Percentiles rank a stretch among this genome's conserved stretches.
These are phyloP conservation scores for Psephotus haematonotus DNA, from an alignment of 2,113 vertebrate genomes.

Conservation along the genomic window DNA sequence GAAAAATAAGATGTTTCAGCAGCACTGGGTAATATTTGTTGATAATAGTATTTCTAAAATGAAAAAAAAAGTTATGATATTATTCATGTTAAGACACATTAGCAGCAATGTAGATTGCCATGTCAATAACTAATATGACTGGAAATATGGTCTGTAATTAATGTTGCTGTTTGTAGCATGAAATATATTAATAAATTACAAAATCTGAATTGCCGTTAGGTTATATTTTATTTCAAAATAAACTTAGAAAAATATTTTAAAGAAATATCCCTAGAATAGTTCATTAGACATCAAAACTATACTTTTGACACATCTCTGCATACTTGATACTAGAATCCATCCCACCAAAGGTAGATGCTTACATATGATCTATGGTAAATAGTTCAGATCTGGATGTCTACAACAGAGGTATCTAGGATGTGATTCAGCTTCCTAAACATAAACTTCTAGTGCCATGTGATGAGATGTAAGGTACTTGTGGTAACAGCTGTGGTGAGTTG, in stretches of 20 bases:
- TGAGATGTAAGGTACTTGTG: background rate
- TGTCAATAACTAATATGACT: background rate
- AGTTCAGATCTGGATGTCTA: background rate
- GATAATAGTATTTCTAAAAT: background rate
- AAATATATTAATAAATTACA: background rate
- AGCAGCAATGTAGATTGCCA: background rate
- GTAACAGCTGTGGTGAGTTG: background rate
- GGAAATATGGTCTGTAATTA: background rate
- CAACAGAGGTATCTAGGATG: background rate
- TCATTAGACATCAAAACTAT: background rate
- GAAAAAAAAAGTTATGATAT: background rate
- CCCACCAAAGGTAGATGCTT: background rate
- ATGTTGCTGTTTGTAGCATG: background rate
- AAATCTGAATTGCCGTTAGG: background rate
- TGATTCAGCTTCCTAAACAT: background rate
- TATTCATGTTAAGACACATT: background rate
- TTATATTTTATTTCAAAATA: background rate
- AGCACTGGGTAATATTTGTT: background rate
- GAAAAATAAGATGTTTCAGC: background rate
- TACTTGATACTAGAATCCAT: background rate
- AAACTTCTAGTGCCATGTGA: background rate
- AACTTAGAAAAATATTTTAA: background rate
- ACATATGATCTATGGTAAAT: background rate
- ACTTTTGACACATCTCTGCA: background rate
- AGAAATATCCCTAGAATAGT: background rate